Conservation (phyloP, 2,797 vertebrate species). For the Mionectes olivaceus region DNA sequence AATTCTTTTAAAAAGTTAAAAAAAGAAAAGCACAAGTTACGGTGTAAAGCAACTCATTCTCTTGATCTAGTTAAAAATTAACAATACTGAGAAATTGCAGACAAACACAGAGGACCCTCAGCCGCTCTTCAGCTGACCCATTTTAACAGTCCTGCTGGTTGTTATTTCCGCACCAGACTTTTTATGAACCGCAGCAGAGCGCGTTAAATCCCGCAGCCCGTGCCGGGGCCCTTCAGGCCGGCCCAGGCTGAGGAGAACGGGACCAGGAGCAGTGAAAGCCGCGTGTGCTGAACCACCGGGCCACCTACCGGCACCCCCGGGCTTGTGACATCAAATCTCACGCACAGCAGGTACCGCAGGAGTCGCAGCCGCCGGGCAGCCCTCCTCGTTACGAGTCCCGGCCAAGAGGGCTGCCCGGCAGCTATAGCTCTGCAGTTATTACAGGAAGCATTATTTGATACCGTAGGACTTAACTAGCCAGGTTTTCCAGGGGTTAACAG, state of each 20-base stretch:
- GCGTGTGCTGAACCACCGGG: background rate
- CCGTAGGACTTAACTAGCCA: background rate
- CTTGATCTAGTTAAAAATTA: background rate
- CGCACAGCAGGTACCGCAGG: background rate
- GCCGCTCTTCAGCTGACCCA: background rate
- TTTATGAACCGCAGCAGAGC: fast-evolving
- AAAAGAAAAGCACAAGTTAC: too few relatives aligned
- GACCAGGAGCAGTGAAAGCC: background rate
- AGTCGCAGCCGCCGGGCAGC: background rate
- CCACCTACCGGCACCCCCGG: conserved; percentile 9
- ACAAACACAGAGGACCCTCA: background rate
- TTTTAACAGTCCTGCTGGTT: background rate
- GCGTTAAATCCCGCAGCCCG: fast-evolving
- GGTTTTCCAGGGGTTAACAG: background rate
- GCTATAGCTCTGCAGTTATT: background rate
- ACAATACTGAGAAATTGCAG: background rate
- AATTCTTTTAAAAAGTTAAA: background rate
- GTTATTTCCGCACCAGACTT: background rate
- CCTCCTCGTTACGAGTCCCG: background rate
- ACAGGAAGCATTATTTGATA: background rate
- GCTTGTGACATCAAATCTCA: fast-evolving
- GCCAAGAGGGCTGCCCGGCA: background rate
- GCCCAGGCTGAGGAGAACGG: background rate
- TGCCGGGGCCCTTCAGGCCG: fast-evolving
- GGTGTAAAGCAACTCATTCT: background rate